Evolutionary conservation across 2,888 invertebrate genomes (phyloP).

Genomic region (Agrotis clavis): DNA sequence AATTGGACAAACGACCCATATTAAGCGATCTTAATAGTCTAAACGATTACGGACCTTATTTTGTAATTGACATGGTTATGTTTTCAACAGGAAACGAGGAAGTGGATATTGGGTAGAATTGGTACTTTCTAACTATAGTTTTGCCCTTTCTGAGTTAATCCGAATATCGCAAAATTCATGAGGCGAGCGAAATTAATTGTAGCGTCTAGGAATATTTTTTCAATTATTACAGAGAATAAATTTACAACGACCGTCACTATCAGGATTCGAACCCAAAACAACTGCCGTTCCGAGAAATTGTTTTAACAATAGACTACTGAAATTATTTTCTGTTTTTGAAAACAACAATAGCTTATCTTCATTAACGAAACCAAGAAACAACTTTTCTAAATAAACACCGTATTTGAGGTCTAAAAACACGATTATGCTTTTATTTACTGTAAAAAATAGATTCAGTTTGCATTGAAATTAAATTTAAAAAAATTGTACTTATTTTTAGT

Average conservation of each 20-base stretch:
- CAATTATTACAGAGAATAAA: not conserved
- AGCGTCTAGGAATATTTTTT: not conserved
- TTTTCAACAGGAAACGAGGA: constrained; percentile 35
- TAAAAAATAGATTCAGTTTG: too few relatives aligned
- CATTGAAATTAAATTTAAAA: too few relatives aligned
- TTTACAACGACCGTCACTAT: not conserved
- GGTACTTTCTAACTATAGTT: constrained; percentile 28
- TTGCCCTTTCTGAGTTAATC: constrained; percentile 14
- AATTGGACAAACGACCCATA: constrained; percentile 65
- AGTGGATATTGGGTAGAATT: constrained; percentile 23
- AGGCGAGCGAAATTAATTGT: not conserved
- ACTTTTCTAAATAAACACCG: too few relatives aligned
- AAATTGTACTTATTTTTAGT: too few relatives aligned
- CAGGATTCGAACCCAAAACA: not conserved
- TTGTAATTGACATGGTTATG: constrained; percentile 23
- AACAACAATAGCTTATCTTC: not conserved
- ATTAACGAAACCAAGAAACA: too few relatives aligned
- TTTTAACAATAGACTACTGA: not conserved
- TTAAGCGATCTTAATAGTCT: constrained; percentile 48
- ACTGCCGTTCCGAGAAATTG: not conserved
- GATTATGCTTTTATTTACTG: too few relatives aligned
- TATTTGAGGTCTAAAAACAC: too few relatives aligned
- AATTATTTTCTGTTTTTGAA: not conserved
- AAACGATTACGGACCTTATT: constrained; percentile 44
- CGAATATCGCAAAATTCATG: constrained; percentile 5